phyloP scores from a whole-genome alignment of 1,140 invertebrate species.

The Trachymyrmex cornetzi region DNA sequence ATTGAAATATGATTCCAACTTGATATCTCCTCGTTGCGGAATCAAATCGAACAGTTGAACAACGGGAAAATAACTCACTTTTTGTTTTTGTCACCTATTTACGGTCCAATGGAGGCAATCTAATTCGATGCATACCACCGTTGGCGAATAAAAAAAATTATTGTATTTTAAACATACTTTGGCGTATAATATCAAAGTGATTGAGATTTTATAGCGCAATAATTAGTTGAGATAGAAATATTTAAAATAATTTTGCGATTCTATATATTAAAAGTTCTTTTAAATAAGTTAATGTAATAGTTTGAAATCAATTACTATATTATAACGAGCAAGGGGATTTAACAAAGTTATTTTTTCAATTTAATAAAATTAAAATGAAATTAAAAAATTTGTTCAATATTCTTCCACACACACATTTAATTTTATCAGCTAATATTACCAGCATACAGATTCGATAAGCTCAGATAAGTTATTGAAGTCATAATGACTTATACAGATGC shows the following conservation, averaged over 20 bases:
- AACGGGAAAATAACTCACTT: conserved; percentile 28
- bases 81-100: conserved; percentile 14
- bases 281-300: background rate
- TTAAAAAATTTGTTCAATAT: background rate
- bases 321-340: background rate
- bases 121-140: conserved; percentile 21
- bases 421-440: background rate
- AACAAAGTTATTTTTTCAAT: background rate
- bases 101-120: conserved; percentile 24
- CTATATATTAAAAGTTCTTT: background rate
- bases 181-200: background rate
- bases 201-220: background rate
- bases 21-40: background rate
- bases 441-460: background rate
- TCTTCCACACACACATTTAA: background rate
- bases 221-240: conserved; percentile 21
- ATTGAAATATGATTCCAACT: background rate
- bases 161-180: background rate
- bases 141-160: background rate
- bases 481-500: background rate
- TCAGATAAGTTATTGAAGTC: background rate
- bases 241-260: background rate
- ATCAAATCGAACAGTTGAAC: background rate
- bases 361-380: conserved; percentile 24
- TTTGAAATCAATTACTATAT: background rate